Evolutionary conservation across 2,797 vertebrate genomes (phyloP).

Genomic region (Scleropages formosus): DNA sequence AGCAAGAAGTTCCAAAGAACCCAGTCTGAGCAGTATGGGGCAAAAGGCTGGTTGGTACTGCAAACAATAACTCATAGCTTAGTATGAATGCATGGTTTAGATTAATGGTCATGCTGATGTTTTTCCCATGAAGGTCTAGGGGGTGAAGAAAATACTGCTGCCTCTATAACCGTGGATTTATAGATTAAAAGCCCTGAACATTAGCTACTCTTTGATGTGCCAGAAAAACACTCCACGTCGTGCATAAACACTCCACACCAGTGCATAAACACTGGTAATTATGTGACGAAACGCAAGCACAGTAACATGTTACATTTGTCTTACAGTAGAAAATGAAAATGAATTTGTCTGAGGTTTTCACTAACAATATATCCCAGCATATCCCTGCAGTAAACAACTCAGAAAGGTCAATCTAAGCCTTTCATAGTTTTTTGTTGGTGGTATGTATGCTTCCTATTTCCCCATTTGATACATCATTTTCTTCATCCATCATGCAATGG

Average conservation of each 20-base stretch:
- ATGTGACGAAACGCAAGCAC: background rate
- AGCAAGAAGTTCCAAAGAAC: slow-evolving; percentile 39
- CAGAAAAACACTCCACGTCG: background rate
- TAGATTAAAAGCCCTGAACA: background rate
- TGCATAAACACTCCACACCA: background rate
- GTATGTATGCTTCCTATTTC: background rate
- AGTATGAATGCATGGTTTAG: background rate
- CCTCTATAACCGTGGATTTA: background rate
- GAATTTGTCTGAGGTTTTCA: background rate
- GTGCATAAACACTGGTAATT: slow-evolving; percentile 9
- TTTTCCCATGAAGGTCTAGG: background rate
- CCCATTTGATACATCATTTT: background rate
- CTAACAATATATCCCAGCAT: background rate
- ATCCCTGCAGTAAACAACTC: background rate
- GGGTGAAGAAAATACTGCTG: background rate
- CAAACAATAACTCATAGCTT: slow-evolving; percentile 2
- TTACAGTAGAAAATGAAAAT: background rate
- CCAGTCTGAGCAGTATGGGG: slow-evolving; percentile 27
- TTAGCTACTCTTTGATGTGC: background rate
- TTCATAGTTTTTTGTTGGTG: background rate
- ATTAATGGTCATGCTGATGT: background rate
- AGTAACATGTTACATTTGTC: background rate
- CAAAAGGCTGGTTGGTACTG: slow-evolving; percentile 8
- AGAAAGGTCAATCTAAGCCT: background rate
- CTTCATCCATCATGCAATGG: background rate